These are phyloP conservation scores for Tragulus kanchil DNA, from an alignment of 2,113 vertebrate genomes.

Conservation along the genomic window DNA sequence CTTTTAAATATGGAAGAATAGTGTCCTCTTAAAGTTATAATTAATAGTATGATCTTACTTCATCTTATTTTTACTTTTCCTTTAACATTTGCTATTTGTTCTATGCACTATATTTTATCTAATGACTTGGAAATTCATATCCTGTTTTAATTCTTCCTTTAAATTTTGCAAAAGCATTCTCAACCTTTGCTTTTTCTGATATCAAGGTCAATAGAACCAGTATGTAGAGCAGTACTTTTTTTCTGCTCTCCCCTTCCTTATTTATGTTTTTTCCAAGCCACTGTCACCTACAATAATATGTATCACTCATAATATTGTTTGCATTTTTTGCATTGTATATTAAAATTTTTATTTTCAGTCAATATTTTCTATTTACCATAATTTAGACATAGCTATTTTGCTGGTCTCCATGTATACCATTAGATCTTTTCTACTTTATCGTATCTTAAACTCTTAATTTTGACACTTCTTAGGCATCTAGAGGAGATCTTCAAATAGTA, in stretches of 20 bases:
- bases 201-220: background rate
- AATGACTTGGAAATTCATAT: background rate
- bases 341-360: background rate
- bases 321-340: background rate
- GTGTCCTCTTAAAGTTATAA: background rate
- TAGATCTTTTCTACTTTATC: background rate
- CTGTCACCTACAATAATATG: background rate
- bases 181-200: background rate
- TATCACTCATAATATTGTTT: background rate
- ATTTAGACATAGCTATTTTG: background rate
- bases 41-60: background rate
- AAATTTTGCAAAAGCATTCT: background rate
- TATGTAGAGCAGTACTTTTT: background rate
- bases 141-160: background rate
- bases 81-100: background rate
- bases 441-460: background rate
- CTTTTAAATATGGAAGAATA: background rate
- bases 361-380: background rate
- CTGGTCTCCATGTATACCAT: background rate
- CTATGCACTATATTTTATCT: background rate
- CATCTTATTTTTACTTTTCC: slow-evolving; percentile 6
- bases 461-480: background rate
- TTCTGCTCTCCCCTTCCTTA: background rate
- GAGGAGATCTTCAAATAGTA: background rate
- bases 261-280: background rate